Conservation (phyloP, 2,797 vertebrate genomes). For the Sebastes diaconus region DNA sequence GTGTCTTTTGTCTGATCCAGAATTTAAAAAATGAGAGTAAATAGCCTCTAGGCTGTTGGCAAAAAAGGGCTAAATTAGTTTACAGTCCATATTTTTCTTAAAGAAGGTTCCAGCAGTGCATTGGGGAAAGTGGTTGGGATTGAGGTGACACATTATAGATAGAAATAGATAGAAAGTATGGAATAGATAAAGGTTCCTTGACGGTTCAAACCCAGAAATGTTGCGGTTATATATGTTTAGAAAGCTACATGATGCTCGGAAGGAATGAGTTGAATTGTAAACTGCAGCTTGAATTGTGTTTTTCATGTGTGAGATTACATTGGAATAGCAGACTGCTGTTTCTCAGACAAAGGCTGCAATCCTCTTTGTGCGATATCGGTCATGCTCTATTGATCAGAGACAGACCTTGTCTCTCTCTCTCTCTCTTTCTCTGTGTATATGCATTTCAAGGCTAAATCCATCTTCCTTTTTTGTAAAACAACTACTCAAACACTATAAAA, state of each 20-base stretch:
- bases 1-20: not conserved
- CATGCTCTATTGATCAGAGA: constrained; percentile 35
- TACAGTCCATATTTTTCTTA: not conserved
- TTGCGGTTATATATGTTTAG: not conserved
- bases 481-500: not conserved
- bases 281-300: not conserved
- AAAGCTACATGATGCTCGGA: not conserved
- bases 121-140: not conserved
- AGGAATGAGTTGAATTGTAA: not conserved
- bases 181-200: not conserved
- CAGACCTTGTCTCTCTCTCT: not conserved
- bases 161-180: not conserved
- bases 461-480: not conserved
- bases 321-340: not conserved
- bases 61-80: not conserved
- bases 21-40: not conserved
- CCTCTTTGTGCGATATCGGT: constrained; percentile 12
- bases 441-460: not conserved
- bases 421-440: not conserved
- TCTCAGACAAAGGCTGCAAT: constrained; percentile 1
- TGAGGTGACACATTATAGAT: not conserved
- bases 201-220: not conserved
- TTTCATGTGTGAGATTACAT: constrained; percentile 4
- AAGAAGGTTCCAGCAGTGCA: not conserved
- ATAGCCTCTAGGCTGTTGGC: not conserved